Percentiles rank a stretch among this genome's conserved stretches.
phyloP scores from a whole-genome alignment of 1,140 invertebrate genomes.

The Liolophura sinensis region DNA sequence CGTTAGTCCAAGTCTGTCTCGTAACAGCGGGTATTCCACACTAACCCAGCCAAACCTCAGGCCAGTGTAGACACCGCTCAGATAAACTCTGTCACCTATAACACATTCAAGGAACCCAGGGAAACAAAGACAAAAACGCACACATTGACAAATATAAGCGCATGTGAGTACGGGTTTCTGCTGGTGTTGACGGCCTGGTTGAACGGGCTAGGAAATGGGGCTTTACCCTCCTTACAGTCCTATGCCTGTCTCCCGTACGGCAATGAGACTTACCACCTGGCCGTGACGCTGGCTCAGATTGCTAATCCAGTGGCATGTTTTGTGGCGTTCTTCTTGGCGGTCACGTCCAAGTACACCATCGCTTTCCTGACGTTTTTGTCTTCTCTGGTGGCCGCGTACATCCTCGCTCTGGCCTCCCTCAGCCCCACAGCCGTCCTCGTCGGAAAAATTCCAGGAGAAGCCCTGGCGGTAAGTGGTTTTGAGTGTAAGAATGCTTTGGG shows the following conservation, averaged over 20 bases:
- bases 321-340: constrained; percentile 74
- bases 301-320: constrained; percentile 84
- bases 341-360: constrained; percentile 66
- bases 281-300: constrained; percentile 77
- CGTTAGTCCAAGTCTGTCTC: no score
- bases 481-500: constrained; percentile 8
- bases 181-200: constrained; percentile 42
- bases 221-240: constrained; percentile 81
- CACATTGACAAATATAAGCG: background rate
- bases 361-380: constrained; percentile 62
- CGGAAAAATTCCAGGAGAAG: constrained; percentile 63
- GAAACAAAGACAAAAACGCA: background rate
- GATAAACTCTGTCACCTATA: background rate
- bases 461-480: constrained; percentile 70
- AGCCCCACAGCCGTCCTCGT: constrained; percentile 77
- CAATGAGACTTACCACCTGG: constrained; percentile 76
- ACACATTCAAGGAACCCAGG: background rate
- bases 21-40: background rate
- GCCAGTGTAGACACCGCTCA: background rate
- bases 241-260: constrained; percentile 90
- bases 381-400: constrained; percentile 66
- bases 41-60: background rate
- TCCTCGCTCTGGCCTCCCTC: constrained; percentile 71
- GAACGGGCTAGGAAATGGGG: constrained; percentile 65
- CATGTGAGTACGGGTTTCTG: constrained; percentile 24